phyloP scores from a whole-genome alignment of 2,888 invertebrate genomes.

The Copidosoma aretas region DNA sequence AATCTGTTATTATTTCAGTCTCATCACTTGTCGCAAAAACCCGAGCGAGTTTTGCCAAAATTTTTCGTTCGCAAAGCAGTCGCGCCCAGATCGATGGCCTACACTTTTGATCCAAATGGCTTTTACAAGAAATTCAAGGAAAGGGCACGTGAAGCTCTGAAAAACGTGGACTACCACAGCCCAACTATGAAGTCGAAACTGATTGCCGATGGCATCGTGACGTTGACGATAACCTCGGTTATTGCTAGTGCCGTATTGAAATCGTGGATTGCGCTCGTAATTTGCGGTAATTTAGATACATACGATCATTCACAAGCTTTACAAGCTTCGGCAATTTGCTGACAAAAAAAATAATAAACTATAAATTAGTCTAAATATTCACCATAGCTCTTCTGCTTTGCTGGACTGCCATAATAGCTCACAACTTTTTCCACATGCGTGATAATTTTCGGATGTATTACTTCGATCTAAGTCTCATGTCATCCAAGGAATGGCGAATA shows the following conservation, averaged over 20 bases:
- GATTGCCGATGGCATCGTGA: constrained; percentile 52
- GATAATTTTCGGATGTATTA: constrained; percentile 82
- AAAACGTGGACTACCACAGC: constrained; percentile 64
- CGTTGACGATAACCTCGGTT: constrained; percentile 42
- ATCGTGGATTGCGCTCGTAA: constrained; percentile 51
- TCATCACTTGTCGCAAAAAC: constrained; percentile 71
- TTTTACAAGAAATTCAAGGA: constrained; percentile 77
- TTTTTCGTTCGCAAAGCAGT: constrained; percentile 72
- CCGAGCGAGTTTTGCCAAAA: constrained; percentile 69
- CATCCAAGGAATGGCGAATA: constrained; percentile 75
- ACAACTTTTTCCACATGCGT: constrained; percentile 79
- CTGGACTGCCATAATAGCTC: constrained; percentile 71
- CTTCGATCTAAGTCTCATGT: constrained; percentile 74
- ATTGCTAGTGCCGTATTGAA: constrained; percentile 46
- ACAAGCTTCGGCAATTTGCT: no score
- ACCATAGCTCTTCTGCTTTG: no score
- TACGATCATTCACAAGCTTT: background rate
- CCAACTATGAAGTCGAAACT: constrained; percentile 54
- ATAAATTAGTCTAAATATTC: no score
- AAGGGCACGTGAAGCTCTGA: constrained; percentile 66
- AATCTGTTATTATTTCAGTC: constrained; percentile 51
- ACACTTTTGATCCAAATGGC: constrained; percentile 76
- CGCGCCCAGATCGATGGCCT: constrained; percentile 72
- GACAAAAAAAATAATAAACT: no score
- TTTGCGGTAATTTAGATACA: constrained; percentile 50